These are phyloP conservation scores for Dromius quadrimaculatus DNA, from an alignment of 2,888 invertebrate genomes.

Conservation along the genomic window DNA sequence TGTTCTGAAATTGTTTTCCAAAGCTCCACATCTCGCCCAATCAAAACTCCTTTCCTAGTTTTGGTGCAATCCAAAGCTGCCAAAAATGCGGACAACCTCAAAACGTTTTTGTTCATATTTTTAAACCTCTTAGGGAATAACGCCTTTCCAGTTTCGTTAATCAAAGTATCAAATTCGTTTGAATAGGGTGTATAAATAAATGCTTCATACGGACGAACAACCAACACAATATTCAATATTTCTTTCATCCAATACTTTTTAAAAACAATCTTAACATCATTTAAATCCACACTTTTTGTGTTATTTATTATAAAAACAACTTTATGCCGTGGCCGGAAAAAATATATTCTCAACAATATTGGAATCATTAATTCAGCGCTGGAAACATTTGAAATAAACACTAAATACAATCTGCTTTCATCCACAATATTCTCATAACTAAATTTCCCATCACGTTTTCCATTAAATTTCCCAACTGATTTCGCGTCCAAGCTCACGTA, in stretches of 20 bases:
- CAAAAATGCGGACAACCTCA: constrained; percentile 62
- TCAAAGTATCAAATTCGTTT: constrained; percentile 63
- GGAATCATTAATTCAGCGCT: constrained; percentile 53
- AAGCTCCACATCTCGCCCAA: constrained; percentile 66
- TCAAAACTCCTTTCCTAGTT: background rate
- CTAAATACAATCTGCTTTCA: constrained; percentile 35
- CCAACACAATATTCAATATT: constrained; percentile 56
- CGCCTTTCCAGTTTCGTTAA: constrained; percentile 50
- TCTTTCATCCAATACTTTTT: constrained; percentile 63
- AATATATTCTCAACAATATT: constrained; percentile 65
- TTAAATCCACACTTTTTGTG: constrained; percentile 65
- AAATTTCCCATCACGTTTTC: constrained; percentile 24
- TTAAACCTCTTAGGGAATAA: constrained; percentile 61
- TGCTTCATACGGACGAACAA: constrained; percentile 59
- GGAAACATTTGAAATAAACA: constrained; percentile 25
- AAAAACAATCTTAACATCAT: constrained; percentile 67
- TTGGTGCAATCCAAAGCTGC: constrained; percentile 59
- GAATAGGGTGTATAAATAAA: constrained; percentile 70
- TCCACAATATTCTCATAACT: constrained; percentile 23
- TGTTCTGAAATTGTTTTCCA: constrained; percentile 63
- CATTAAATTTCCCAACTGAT: constrained; percentile 34
- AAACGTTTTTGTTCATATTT: constrained; percentile 60
- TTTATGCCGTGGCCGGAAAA: constrained; percentile 67
- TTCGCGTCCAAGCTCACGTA: constrained; percentile 18
- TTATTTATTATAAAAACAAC: constrained; percentile 67